These are phyloP conservation scores for Pammene fasciana DNA, from an alignment of 2,888 invertebrate genomes.

Conservation along the genomic window DNA sequence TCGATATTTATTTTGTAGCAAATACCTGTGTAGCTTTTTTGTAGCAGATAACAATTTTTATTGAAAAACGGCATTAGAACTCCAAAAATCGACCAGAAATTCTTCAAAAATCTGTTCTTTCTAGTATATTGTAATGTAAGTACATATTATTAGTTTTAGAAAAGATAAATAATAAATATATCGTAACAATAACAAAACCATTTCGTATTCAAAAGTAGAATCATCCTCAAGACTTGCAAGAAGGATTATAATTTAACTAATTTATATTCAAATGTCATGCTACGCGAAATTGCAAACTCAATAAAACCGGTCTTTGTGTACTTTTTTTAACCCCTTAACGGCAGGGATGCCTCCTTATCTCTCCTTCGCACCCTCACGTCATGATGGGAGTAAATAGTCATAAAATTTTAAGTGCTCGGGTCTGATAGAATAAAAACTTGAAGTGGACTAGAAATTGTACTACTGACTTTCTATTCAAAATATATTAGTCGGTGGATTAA, in stretches of 20 bases:
- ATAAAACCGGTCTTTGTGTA: constrained; percentile 27
- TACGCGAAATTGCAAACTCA: constrained; percentile 31
- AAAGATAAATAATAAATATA: too few relatives aligned
- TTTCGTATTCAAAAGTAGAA: too few relatives aligned
- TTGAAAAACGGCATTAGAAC: too few relatives aligned
- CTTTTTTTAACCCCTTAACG: constrained; percentile 41
- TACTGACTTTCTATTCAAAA: too few relatives aligned
- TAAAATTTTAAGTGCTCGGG: constrained; percentile 32
- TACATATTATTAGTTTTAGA: too few relatives aligned
- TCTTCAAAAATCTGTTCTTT: too few relatives aligned
- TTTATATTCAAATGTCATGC: constrained; percentile 32
- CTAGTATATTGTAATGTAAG: too few relatives aligned
- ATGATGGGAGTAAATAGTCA: constrained; percentile 29
- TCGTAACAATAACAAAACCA: too few relatives aligned
- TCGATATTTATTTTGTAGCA: too few relatives aligned
- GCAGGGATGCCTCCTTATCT: constrained; percentile 36
- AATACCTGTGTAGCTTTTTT: background rate
- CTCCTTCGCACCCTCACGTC: constrained; percentile 37
- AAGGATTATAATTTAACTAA: constrained; percentile 17
- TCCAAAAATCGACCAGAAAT: too few relatives aligned
- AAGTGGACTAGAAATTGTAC: background rate
- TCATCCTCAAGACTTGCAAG: background rate
- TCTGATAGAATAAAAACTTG: background rate
- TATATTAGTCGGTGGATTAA: too few relatives aligned
- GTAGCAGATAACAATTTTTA: too few relatives aligned